Base-by-base conservation (phyloP, 2,888 invertebrate genomes). In the Pammene aurita region DNA sequence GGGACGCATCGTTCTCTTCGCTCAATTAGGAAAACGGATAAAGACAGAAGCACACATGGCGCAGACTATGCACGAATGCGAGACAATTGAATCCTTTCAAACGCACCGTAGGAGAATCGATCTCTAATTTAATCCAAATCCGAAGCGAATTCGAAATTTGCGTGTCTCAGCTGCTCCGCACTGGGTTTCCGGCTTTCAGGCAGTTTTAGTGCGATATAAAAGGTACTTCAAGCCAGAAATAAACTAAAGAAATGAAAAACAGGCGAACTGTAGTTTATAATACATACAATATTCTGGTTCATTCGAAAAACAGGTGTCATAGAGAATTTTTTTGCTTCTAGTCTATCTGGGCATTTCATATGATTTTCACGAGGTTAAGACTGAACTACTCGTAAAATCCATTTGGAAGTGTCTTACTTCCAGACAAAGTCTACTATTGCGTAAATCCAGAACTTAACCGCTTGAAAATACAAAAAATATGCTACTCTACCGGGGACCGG, bases 161-260 rank as follows among this genome's bases (percentile, higher is more conserved):
- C n/a, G 54, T 34, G 34, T 34, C 54, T 54, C n/a, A 34, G 54
- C 54, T 54, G 54, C 54, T 54, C n/a, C 54, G n/a, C 34, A 34
- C 34, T 54, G n/a, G 54, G 6, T 13, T 26, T 54, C 34, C 54
- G 54, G 34, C 34, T 54, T 34, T 34, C 54, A 54, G 54, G 34
- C 54, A 54, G 34, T 54, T 54, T 34, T 7, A 54, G 54, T 7
- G 54, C n/a, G 54, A 34, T 54, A 34, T 14, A 34, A 54, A 54
- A 54, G 9, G 54, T 7, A 9, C 34, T 34, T 54, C n/a, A 34
- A 34, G n/a, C 54, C 7, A n/a, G 54, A 54, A 54, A 54, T 34
- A 54, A 54, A 54, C n/a, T 26, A n/a, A 54, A 34, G 54, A 52
- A 52, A 52, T 6, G 26, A 50, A 52, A 10, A 5, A 52, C 52